Evolutionary conservation across 1,140 invertebrate genomes (phyloP).

Genomic region (Drosophila ananassae): DNA sequence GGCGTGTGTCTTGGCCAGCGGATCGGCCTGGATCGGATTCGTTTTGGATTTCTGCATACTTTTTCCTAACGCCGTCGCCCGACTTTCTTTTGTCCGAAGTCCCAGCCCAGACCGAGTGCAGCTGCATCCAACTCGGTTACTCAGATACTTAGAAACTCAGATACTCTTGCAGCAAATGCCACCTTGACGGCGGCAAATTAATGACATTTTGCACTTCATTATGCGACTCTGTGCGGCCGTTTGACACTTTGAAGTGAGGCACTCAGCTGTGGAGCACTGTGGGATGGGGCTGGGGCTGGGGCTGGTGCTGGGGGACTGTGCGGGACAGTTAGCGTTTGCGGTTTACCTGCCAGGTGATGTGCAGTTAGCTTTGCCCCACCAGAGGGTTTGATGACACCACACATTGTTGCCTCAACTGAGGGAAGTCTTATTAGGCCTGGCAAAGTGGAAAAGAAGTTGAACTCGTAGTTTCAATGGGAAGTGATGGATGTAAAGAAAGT

Average conservation of each 20-base stretch:
- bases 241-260: conserved; percentile 82
- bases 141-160: conserved; percentile 13
- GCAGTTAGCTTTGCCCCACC: conserved; percentile 47
- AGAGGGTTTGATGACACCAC: conserved; percentile 33
- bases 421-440: conserved; percentile 3
- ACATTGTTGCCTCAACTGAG: neutral
- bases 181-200: conserved; percentile 72
- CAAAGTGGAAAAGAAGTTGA: conserved; percentile 7
- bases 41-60: conserved; percentile 78
- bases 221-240: conserved; percentile 77
- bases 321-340: conserved; percentile 50
- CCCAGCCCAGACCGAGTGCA: conserved; percentile 24
- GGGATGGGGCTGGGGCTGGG: neutral
- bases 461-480: neutral
- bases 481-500: neutral
- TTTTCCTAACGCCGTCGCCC: conserved; percentile 31
- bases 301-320: conserved; percentile 1
- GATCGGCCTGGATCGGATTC: conserved; percentile 39
- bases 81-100: conserved; percentile 74
- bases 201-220: conserved; percentile 83
- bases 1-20: conserved; percentile 38
- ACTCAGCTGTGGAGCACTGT: conserved; percentile 62
- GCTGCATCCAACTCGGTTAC: conserved; percentile 43
- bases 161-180: conserved; percentile 13
- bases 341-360: conserved; percentile 67